These are phyloP conservation scores for Zele albiditarsus DNA, from an alignment of 2,888 invertebrate species.

Conservation along the genomic window DNA sequence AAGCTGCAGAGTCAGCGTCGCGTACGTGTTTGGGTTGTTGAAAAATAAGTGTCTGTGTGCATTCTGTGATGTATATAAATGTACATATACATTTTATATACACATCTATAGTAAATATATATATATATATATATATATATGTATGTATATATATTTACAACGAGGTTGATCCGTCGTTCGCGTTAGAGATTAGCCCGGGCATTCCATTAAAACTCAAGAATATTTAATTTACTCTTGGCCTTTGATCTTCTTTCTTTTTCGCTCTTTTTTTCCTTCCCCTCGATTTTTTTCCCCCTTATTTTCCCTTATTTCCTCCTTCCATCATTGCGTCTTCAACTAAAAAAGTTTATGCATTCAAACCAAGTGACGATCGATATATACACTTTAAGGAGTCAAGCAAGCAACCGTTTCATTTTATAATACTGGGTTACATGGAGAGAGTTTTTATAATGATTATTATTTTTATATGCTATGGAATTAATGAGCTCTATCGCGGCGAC, in stretches of 20 bases:
- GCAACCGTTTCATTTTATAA: conserved; percentile 1
- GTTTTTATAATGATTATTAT: too few relatives aligned
- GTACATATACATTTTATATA: neutral
- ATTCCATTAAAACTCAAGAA: conserved; percentile 43
- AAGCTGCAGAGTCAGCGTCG: conserved; percentile 29
- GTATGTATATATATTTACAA: conserved; percentile 14
- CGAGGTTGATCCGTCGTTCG: conserved; percentile 22
- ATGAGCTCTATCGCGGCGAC: too few relatives aligned
- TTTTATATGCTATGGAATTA: too few relatives aligned
- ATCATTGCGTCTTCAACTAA: conserved; percentile 21
- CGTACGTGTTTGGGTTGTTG: conserved; percentile 39
- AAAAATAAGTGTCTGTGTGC: conserved; percentile 15
- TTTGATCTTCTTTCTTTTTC: conserved; percentile 29
- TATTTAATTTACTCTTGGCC: conserved; percentile 41
- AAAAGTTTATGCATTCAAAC: conserved; percentile 22
- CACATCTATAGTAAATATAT: neutral
- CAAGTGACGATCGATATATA: neutral
- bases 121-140: too few relatives aligned
- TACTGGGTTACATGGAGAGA: too few relatives aligned
- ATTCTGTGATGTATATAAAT: conserved; percentile 17
- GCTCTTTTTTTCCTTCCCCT: conserved; percentile 27
- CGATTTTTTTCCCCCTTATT: neutral
- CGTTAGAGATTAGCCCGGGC: conserved; percentile 35
- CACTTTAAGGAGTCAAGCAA: neutral
- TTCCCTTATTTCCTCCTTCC: neutral